Evolutionary conservation across 2,797 vertebrate genomes (phyloP).

Genomic region (Rhodeus uyekii): DNA sequence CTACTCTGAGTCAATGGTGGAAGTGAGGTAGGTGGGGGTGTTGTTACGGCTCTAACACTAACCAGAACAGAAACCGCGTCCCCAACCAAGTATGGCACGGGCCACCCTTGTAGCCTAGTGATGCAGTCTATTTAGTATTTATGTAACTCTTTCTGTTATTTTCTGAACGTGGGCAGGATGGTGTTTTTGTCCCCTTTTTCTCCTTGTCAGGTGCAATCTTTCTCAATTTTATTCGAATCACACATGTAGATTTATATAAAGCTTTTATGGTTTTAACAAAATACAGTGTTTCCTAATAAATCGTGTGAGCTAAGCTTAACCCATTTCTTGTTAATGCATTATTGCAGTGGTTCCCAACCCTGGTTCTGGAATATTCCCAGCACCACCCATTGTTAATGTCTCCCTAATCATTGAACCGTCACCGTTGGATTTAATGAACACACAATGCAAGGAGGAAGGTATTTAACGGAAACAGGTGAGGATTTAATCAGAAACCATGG

Average conservation of each 20-base stretch:
- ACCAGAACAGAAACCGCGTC: constrained; percentile 93
- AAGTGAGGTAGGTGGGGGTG: constrained; percentile 54
- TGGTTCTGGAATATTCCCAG: no score
- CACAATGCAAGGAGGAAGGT: no score
- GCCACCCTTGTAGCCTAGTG: constrained; percentile 93
- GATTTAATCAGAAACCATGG: no score
- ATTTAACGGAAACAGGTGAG: no score
- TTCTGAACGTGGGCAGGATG: constrained; percentile 79
- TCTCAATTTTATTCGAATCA: constrained; percentile 66
- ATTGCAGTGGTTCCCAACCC: no score
- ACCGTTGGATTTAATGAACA: no score
- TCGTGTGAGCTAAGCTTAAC: no score
- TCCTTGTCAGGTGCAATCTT: constrained; percentile 57
- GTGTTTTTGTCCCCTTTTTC: constrained; percentile 53
- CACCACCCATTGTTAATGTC: no score
- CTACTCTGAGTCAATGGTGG: constrained; percentile 54
- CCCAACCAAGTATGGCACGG: constrained; percentile 87
- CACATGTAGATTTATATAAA: constrained; percentile 74
- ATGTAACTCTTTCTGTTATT: constrained; percentile 80
- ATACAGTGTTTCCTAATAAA: constrained; percentile 24
- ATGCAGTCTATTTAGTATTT: constrained; percentile 99
- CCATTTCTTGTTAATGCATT: no score
- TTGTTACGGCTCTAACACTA: constrained; percentile 94
- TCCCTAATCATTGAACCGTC: no score
- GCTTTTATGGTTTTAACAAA: constrained; percentile 73